These are phyloP conservation scores for Vanacampus margaritifer DNA, from an alignment of 2,113 vertebrate species.

Conservation along the genomic window DNA sequence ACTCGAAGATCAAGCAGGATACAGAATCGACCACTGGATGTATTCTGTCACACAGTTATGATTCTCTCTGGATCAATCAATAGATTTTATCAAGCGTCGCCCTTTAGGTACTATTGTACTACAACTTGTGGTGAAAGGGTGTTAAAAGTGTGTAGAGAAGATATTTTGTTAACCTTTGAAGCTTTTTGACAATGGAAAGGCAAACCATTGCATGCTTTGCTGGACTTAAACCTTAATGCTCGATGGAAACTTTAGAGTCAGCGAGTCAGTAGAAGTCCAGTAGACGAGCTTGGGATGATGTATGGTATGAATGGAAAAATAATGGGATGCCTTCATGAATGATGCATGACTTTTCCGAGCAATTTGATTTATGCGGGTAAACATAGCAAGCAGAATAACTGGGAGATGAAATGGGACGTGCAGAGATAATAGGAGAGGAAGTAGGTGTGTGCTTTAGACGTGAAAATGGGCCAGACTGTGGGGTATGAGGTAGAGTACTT, in stretches of 20 bases:
- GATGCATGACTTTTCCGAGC: constrained; percentile 32
- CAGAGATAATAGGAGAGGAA: background rate
- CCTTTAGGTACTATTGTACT: background rate
- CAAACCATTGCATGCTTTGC: background rate
- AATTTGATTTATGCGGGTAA: constrained; percentile 50
- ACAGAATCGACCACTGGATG: background rate
- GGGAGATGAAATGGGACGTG: constrained; percentile 12
- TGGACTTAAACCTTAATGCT: background rate
- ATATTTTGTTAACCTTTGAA: background rate
- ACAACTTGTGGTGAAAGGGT: background rate
- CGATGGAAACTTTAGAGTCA: background rate
- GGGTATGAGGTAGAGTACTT: constrained; percentile 4
- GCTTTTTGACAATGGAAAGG: background rate
- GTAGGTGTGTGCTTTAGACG: constrained; percentile 13
- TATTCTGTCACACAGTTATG: background rate
- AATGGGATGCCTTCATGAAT: constrained; percentile 41
- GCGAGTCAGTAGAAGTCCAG: constrained; percentile 1
- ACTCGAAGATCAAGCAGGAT: background rate
- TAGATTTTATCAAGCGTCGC: background rate
- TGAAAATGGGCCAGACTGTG: constrained; percentile 29
- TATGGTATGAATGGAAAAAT: constrained; percentile 25
- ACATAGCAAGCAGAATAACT: constrained; percentile 25
- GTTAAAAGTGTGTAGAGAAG: background rate
- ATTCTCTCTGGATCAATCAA: background rate
- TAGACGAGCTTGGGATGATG: constrained; percentile 1